phyloP scores from a whole-genome alignment of 2,113 vertebrate species.

The Gopherus evgoodei region DNA sequence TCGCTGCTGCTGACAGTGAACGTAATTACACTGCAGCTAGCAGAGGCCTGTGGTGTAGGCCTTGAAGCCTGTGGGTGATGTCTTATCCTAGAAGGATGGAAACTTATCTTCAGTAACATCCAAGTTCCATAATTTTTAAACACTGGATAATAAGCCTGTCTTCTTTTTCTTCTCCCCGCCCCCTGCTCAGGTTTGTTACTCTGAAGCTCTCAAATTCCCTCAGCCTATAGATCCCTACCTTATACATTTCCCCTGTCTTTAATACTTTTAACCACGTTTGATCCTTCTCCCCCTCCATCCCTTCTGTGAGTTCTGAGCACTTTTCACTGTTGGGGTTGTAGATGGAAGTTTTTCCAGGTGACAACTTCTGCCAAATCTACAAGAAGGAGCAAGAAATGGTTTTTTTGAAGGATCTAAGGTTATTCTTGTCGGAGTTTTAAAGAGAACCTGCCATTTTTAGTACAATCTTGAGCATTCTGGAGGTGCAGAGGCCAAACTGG shows the following conservation, averaged over 20 bases:
- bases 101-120: not conserved
- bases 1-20: not conserved
- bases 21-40: rapidly evolving
- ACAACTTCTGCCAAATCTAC: not conserved
- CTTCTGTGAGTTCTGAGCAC: not conserved
- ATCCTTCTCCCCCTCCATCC: not conserved
- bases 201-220: not conserved
- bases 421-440: not conserved
- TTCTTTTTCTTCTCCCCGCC: not conserved
- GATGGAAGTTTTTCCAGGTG: rapidly evolving
- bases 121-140: not conserved
- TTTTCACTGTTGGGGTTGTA: not conserved
- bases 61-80: not conserved
- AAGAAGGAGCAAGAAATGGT: not conserved
- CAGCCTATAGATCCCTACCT: rapidly evolving
- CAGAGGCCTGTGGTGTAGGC: not conserved
- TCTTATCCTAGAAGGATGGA: not conserved
- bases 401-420: not conserved
- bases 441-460: too few relatives aligned
- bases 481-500: rapidly evolving
- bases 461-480: not conserved
- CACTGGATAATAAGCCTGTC: not conserved
- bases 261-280: rapidly evolving
- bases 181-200: not conserved
- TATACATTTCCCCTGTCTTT: not conserved